Evolutionary conservation across 2,888 invertebrate genomes (phyloP).

Genomic region (Callinectes sapidus): DNA sequence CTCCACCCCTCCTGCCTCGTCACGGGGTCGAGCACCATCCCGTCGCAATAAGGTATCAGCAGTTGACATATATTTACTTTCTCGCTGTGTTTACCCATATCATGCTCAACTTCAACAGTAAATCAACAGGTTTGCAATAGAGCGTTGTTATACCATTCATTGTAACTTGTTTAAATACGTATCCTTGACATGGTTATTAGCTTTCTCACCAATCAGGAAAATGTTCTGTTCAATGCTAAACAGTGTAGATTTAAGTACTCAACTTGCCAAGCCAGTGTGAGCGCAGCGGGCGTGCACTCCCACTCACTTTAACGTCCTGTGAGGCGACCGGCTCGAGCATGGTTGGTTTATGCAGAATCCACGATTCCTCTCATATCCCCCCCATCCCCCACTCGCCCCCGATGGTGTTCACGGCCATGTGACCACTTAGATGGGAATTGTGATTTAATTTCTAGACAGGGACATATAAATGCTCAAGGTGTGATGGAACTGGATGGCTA

Average conservation of each 20-base stretch:
- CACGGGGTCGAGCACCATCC: constrained; percentile 59
- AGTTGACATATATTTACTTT: background rate
- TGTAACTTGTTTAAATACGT: background rate
- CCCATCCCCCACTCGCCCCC: background rate
- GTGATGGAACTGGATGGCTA: background rate
- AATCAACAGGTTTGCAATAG: constrained; percentile 33
- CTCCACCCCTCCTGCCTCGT: constrained; percentile 50
- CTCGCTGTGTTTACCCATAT: background rate
- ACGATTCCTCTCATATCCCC: background rate
- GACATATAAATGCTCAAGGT: background rate
- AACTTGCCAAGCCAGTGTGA: constrained; percentile 32
- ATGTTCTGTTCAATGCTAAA: background rate
- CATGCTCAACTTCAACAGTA: background rate
- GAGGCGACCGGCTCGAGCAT: background rate
- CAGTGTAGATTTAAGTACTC: background rate
- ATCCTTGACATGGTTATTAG: constrained; percentile 18
- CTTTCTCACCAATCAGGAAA: background rate
- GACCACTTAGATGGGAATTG: background rate
- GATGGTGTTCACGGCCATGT: background rate
- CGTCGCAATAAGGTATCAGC: constrained; percentile 58
- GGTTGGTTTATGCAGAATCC: background rate
- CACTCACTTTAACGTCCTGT: constrained; percentile 39
- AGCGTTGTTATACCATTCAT: background rate
- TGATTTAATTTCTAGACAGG: background rate
- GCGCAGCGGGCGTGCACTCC: constrained; percentile 32